Evolutionary conservation across 2,888 invertebrate genomes (phyloP), one percentile per base, ranked within the genome.

Genomic region (Erebia epiphron): DNA sequence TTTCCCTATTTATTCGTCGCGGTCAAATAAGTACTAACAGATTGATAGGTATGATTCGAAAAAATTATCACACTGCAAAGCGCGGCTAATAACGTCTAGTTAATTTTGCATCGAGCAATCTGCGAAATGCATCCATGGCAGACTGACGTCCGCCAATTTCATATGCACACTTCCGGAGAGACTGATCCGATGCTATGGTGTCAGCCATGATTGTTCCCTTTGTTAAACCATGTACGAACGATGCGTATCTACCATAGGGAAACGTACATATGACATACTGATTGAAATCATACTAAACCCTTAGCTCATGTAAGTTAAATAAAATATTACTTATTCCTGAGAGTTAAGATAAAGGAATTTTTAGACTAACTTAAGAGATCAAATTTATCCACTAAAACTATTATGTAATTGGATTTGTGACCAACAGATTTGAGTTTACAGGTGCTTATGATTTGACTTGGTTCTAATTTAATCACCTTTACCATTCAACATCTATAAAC

Each of bases 161-260:
- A 86, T 90, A 91, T 90, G 89, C 91, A 90, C 90, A 90, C 91
- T 89, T 85, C 87, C 77, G 81, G 78, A 75, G 75, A 73, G 78
- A 75, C 79, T 80, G 79, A 80, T 80, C 75, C 78, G 79, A 79
- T 13, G 21, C 73, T 67, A 68, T 7, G 21, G 18, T 49, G 49
- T 63, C 72, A 46, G 68, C 69, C 73, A 72, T 75, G 73, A 75
- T 72, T 74, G 73, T 80, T 78, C 72, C 61, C 68, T 66, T 60
- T 56, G 67, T 7, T 75, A 74, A 13, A 54, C 18, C 18, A 21
- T 57, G 16, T 16, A 21, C 21, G 18, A 54, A 54, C 54, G 46
- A 3, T 46, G 46, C 46, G 46, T 46, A 43, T 5, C 43, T 43
- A 43, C 43, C 0, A 11, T 35, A 35, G 35, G 35, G 35, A 35